A percentile compares a stretch with the other conserved stretches of the same genome.
phyloP scores from a whole-genome alignment of 2,888 invertebrate genomes.

The Mellilla xanthometata region DNA sequence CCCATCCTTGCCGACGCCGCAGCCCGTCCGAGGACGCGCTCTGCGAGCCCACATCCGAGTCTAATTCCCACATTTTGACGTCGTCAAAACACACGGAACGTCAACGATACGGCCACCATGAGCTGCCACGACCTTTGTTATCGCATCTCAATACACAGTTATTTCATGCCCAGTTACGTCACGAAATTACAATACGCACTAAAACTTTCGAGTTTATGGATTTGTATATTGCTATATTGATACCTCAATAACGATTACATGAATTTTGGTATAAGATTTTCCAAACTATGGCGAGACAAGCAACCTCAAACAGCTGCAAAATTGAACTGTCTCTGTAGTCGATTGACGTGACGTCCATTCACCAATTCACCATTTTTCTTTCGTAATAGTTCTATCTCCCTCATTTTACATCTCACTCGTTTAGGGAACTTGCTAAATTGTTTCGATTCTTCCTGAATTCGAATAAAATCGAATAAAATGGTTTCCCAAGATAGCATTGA shows the following conservation, averaged over 20 bases:
- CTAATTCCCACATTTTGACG: constrained; percentile 74
- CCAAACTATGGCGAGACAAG: constrained; percentile 13
- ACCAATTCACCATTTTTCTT: constrained; percentile 23
- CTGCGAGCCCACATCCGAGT: constrained; percentile 69
- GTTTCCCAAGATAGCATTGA: too few species aligned
- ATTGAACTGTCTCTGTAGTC: constrained; percentile 30
- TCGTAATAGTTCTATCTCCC: constrained; percentile 4
- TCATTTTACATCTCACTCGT: constrained; percentile 4
- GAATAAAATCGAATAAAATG: too few species aligned
- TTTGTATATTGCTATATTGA: neutral
- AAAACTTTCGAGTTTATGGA: constrained; percentile 2
- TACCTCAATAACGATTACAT: constrained; percentile 20
- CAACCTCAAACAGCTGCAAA: constrained; percentile 34
- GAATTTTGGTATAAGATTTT: constrained; percentile 24
- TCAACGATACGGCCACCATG: constrained; percentile 55
- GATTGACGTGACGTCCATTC: constrained; percentile 5
- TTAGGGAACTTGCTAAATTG: neutral
- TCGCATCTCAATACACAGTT: constrained; percentile 50
- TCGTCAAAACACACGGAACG: constrained; percentile 49
- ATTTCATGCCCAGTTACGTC: constrained; percentile 71
- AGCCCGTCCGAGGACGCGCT: constrained; percentile 75
- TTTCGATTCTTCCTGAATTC: too few species aligned
- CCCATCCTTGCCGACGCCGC: constrained; percentile 78
- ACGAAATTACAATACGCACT: constrained; percentile 43
- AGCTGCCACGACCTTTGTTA: constrained; percentile 58